phyloP scores from a whole-genome alignment of 2,888 invertebrate species.

The Aphidius colemani region DNA sequence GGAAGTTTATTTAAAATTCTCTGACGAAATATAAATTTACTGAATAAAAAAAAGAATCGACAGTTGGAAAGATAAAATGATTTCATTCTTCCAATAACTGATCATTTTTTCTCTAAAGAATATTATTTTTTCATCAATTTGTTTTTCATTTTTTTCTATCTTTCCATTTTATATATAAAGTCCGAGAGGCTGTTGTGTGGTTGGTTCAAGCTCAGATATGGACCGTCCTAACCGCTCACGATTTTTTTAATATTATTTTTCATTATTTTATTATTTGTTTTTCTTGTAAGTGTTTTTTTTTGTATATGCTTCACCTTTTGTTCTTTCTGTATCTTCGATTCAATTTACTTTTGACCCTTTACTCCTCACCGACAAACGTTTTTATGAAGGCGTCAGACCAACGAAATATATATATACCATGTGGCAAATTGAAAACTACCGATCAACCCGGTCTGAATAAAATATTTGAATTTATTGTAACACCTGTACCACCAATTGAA shows the following conservation, averaged over 20 bases:
- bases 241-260: slow-evolving; percentile 5
- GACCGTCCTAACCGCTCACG: slow-evolving; percentile 40
- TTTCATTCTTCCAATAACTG: slow-evolving; percentile 51
- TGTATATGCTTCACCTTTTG: not conserved
- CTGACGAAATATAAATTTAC: not conserved
- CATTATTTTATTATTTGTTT: slow-evolving; percentile 13
- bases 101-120: slow-evolving; percentile 50
- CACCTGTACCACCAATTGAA: slow-evolving; percentile 44
- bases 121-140: slow-evolving; percentile 59
- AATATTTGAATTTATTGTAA: slow-evolving; percentile 60
- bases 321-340: slow-evolving; percentile 3
- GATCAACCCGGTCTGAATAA: slow-evolving; percentile 58
- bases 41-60: slow-evolving; percentile 4
- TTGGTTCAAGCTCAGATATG: slow-evolving; percentile 30
- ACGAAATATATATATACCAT: slow-evolving; percentile 55
- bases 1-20: not conserved
- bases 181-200: slow-evolving; percentile 29
- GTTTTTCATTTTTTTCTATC: slow-evolving; percentile 16
- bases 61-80: slow-evolving; percentile 43
- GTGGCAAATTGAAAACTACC: slow-evolving; percentile 60
- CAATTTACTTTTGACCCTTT: not conserved
- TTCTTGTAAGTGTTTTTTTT: slow-evolving; percentile 15
- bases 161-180: slow-evolving; percentile 20
- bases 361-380: slow-evolving; percentile 29
- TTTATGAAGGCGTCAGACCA: slow-evolving; percentile 33